Evolutionary conservation across 1,140 invertebrate genomes (phyloP), one percentile per base, ranked within the genome.

Genomic region (Leptinotarsa defecta): DNA sequence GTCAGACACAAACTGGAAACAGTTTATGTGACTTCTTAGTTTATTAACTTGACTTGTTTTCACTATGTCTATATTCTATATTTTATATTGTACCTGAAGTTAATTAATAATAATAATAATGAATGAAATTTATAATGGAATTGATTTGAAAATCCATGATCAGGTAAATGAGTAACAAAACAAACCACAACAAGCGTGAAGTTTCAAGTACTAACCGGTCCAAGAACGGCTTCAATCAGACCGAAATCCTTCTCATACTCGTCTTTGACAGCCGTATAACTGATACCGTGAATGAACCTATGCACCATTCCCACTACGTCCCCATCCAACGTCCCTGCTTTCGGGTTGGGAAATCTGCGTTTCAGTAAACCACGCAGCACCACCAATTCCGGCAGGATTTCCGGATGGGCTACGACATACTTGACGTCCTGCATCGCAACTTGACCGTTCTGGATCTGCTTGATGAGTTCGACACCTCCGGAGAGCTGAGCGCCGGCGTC

Each of bases 321-420:
- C 3, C 84, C 67, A 69, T 90, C 89, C 48, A 95, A 78, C n/a
- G 92, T 94, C 85, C 93, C 93, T 75, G 76, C 80, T 82, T 89
- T 90, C 0, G 89, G 81, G 79, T 87, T 92, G 1, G 95, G 94
- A 86, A 94, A 95, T 79, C 90, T 90, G 73, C 86, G 91, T 79
- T 92, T 94, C 86, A 96, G 86, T 13, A 95, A 81, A 22, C 93
- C 94, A 80, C 93, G 87, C 64, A 96, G 87, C 0, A 88, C 86
- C 3, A 94, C 87, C 43, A 96, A 83, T 67, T 96, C 94, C 0
- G 92, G 88, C 73, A 95, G 83, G 74, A 96, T 93, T 81, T 92
- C 90, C 4, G 93, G 91, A 87, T 95, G 92, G 5, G 93, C 92
- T 52, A 96, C 85, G 3, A 94, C 81, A 82, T 88, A 91, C 78